Evolutionary conservation across 2,113 vertebrate species (phyloP).

Genomic region (western clawed frog (Xenopus tropicalis)): UCB_Xtro_10.0 CM004447.2:24145001-24145500

Average conservation of each 20-base stretch:
- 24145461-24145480: no score
- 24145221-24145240: conserved; percentile 61
- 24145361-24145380: no score
- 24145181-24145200: conserved; percentile 89
- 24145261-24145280: no score
- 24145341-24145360: conserved; percentile 65
- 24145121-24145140: conserved; percentile 87
- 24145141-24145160: conserved; percentile 89
- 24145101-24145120: conserved; percentile 74
- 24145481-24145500: no score
- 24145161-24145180: conserved; percentile 78
- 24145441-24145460: no score
- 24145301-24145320: no score
- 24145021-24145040: no score
- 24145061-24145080: conserved; percentile 94
- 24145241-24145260: conserved; percentile 76
- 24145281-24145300: no score
- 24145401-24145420: no score
- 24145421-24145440: conserved; percentile 54
- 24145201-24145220: conserved; percentile 96
- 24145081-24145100: conserved; percentile 75
- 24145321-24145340: conserved; percentile 92
- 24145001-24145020: no score
- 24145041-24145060: conserved; percentile 94
- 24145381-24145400: no score